Evolutionary conservation across 2,888 invertebrate species (phyloP).

Genomic region (Drosophila robusta): DNA sequence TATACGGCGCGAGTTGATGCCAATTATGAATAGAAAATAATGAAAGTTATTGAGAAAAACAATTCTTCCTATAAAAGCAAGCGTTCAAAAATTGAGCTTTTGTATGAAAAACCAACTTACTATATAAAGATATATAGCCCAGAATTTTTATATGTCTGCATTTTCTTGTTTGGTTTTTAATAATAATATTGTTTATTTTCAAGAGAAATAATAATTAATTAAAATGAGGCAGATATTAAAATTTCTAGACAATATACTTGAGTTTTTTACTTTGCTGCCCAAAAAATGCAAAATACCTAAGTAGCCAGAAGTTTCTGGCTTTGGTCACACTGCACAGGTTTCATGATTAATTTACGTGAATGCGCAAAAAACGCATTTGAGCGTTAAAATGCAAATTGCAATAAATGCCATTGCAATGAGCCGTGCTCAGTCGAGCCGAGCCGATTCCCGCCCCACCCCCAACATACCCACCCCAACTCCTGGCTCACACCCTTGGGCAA

Average conservation of each 20-base stretch:
- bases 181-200: background rate
- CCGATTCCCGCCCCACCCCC: background rate
- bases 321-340: conserved; percentile 26
- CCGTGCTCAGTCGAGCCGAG: conserved; percentile 4
- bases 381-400: conserved; percentile 80
- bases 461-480: too few relatives aligned
- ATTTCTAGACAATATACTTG: background rate
- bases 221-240: background rate
- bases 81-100: too few relatives aligned
- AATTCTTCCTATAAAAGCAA: too few relatives aligned
- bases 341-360: conserved; percentile 55
- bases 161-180: background rate
- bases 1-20: too few relatives aligned
- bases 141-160: too few relatives aligned
- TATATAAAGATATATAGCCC: too few relatives aligned
- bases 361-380: conserved; percentile 70
- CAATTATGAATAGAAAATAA: too few relatives aligned
- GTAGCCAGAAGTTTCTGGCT: background rate
- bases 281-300: too few relatives aligned
- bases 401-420: conserved; percentile 57
- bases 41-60: too few relatives aligned
- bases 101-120: too few relatives aligned
- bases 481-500: conserved; percentile 37
- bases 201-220: too few relatives aligned
- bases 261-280: background rate